Evolutionary conservation across 2,888 invertebrate species (phyloP).

Genomic region (Philonicus albiceps): DNA sequence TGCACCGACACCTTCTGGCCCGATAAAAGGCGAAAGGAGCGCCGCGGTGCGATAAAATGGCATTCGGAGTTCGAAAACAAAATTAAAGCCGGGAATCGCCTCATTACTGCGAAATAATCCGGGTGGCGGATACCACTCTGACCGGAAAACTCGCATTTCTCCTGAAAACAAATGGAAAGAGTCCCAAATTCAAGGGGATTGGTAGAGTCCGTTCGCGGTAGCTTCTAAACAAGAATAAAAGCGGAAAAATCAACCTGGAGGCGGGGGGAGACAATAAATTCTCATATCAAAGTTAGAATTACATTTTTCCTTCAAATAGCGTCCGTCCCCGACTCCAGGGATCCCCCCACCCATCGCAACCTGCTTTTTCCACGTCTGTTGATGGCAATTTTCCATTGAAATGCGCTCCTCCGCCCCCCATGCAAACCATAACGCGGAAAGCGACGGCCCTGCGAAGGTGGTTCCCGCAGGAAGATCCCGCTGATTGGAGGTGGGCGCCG

Average conservation of each 20-base stretch:
- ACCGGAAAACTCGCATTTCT: constrained; percentile 14
- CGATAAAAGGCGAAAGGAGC: neutral
- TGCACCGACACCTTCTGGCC: neutral
- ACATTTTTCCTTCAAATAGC: constrained; percentile 30
- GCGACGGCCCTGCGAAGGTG: neutral
- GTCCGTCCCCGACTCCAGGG: neutral
- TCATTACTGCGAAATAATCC: neutral
- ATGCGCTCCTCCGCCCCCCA: neutral
- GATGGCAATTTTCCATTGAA: constrained; percentile 38
- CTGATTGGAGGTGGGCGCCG: constrained; percentile 32
- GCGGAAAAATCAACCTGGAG: constrained; percentile 26
- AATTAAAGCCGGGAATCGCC: neutral
- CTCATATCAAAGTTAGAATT: constrained; percentile 48
- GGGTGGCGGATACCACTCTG: neutral
- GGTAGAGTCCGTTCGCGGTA: neutral
- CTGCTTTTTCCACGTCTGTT: constrained; percentile 9
- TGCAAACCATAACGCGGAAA: neutral
- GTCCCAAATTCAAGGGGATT: neutral
- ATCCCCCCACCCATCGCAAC: neutral
- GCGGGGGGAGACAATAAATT: constrained; percentile 49
- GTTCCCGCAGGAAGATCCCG: neutral
- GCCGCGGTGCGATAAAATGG: neutral
- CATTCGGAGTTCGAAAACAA: neutral
- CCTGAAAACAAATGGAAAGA: neutral
- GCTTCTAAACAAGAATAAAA: constrained; percentile 16